Base-by-base conservation (phyloP, 2,797 vertebrate genomes). In the Pachyuromys duprasi region DNA sequence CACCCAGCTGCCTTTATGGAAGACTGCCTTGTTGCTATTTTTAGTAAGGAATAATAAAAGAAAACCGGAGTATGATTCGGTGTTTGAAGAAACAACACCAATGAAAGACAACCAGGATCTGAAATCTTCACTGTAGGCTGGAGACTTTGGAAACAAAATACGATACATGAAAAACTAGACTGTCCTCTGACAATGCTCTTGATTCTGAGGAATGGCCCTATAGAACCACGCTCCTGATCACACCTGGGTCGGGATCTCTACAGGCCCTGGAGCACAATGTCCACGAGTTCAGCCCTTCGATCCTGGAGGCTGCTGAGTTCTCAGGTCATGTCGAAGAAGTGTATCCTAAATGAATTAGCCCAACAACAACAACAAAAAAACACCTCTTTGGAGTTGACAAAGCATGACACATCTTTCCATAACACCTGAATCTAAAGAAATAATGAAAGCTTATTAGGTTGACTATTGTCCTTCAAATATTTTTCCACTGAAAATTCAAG, bases 1-100 rank as follows among this genome's bases (percentile, higher is more conserved):
- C 18, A 80, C 26, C 42, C 28, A 74, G 65, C 2, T 33, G 57
- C 78, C 78, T 93, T 90, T 89, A 36, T 4, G n/a, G 7, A 57
- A 82, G 63, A 36, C 53, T 67, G 39, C 39, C 49, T 65, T 67
- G 31, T 65, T 31, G 53, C 57, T 92, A 65, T 79, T 90, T 84
- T 86, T 60, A 84, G 88, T 65, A 93, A 93, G 13, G 67, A 82
- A 78, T 89, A 86, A 87, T n/a, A 93, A 65, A 89, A 86, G 53
- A 91, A 81, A 95, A 78, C 20, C 87, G 76, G 78, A 95, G 72
- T 53, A 31, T 93, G 76, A 90, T 33, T 31, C 63, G 63, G 1
- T 60, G 28, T 93, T 95, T 94, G 94, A 91, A 45, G 93, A 93
- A 97, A 95, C 14, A 86, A 57, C 22, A 76, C 18, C n/a, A 84